Conservation (phyloP, 2,797 vertebrate species). For the Sebastes kiyomatsui region DNA sequence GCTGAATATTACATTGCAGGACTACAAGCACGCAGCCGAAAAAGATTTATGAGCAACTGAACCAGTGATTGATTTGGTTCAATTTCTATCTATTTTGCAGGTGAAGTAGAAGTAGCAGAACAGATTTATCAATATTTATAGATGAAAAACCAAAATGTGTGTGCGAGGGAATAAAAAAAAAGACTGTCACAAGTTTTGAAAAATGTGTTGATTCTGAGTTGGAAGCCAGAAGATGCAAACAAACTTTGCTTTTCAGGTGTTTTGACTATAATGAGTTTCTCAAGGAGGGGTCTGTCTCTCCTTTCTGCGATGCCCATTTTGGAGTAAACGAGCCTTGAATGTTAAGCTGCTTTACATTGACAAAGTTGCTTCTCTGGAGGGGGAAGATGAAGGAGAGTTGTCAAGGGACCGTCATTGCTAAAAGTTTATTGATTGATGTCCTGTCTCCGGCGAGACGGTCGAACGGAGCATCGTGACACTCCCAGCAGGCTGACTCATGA, state of each 20-base stretch:
- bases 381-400: conserved; percentile 30
- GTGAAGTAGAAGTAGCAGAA: conserved; percentile 3
- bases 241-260: conserved; percentile 14
- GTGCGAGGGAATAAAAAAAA: neutral
- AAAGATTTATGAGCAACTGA: conserved; percentile 43
- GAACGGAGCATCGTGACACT: neutral
- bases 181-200: conserved; percentile 21
- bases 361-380: neutral
- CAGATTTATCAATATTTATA: conserved; percentile 33
- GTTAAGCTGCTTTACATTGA: conserved; percentile 28
- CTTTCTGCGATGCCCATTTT: neutral
- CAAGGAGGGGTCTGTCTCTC: neutral
- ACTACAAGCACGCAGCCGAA: conserved; percentile 11
- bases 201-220: neutral
- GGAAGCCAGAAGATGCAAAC: conserved; percentile 1
- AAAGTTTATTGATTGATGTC: conserved; percentile 54
- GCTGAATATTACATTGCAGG: conserved; percentile 54
- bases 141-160: conserved; percentile 3
- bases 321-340: conserved; percentile 43
- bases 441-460: conserved; percentile 3
- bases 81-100: conserved; percentile 31
- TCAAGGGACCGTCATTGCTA: neutral
- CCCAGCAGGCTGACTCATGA: conserved; percentile 22
- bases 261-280: conserved; percentile 31
- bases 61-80: conserved; percentile 37